These are phyloP conservation scores for Pogonus chalceus DNA, from an alignment of 1,140 invertebrate genomes.

Conservation along the genomic window DNA sequence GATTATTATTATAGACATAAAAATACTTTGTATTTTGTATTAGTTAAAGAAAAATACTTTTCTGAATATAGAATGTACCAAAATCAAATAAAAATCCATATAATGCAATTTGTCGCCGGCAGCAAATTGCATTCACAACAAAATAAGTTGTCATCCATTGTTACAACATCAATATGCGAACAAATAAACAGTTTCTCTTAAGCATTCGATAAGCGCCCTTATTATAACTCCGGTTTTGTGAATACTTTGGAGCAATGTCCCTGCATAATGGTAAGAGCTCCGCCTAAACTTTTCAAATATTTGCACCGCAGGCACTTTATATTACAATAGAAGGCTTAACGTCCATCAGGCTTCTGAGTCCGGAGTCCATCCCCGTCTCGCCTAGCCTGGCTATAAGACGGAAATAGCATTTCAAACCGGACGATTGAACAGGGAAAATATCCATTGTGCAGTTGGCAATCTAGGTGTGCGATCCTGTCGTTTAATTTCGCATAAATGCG, in stretches of 20 bases:
- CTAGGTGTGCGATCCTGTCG: conserved; percentile 14
- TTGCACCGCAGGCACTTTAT: conserved; percentile 1
- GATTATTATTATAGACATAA: too few relatives aligned
- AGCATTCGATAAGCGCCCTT: not conserved
- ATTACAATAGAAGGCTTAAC: not conserved
- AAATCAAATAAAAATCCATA: too few relatives aligned
- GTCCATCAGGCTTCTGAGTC: conserved; percentile 4
- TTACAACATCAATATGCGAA: not conserved
- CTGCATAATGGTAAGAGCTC: not conserved
- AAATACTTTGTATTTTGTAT: too few relatives aligned
- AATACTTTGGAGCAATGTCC: not conserved
- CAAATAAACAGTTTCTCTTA: not conserved
- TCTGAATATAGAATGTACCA: too few relatives aligned
- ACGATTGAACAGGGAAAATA: conserved; percentile 22
- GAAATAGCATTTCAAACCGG: conserved; percentile 19
- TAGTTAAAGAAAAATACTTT: too few relatives aligned
- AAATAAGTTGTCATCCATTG: too few relatives aligned
- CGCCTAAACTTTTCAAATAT: conserved; percentile 4
- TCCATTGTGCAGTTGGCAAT: conserved; percentile 19
- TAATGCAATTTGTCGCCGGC: too few relatives aligned
- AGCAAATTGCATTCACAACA: too few relatives aligned
- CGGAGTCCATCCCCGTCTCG: too few relatives aligned
- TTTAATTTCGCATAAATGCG: too few relatives aligned
- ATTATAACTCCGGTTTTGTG: not conserved
- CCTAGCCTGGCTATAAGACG: conserved; percentile 14